A percentile compares a stretch with the other conserved stretches of the same genome.
phyloP scores from a whole-genome alignment of 1,140 invertebrate species.

The Ostrea denselamellosa region DNA sequence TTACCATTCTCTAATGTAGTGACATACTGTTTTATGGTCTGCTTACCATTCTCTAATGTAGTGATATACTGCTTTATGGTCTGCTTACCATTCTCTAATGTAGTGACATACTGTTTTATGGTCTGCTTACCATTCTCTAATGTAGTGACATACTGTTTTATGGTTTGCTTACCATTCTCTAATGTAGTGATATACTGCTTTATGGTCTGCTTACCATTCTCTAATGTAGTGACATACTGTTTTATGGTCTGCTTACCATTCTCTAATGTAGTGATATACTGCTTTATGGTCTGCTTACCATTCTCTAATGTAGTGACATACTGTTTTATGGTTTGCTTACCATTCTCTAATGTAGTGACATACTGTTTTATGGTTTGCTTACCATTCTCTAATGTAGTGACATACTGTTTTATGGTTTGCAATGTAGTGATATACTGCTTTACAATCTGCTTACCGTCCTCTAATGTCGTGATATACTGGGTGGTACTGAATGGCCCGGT shows the following conservation, averaged over 20 bases:
- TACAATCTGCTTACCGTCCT: conserved; percentile 59
- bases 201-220: conserved; percentile 59
- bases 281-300: conserved; percentile 50
- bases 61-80: background rate
- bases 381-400: conserved; percentile 63
- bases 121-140: conserved; percentile 61
- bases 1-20: conserved; percentile 64
- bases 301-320: conserved; percentile 59
- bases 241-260: conserved; percentile 54
- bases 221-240: conserved; percentile 53
- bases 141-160: conserved; percentile 48
- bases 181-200: conserved; percentile 51
- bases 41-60: conserved; percentile 65
- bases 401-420: no score
- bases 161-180: conserved; percentile 60
- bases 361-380: conserved; percentile 28
- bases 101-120: conserved; percentile 41
- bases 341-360: conserved; percentile 59
- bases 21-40: background rate
- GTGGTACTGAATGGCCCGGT: conserved; percentile 55
- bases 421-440: no score
- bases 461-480: conserved; percentile 53
- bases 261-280: conserved; percentile 57
- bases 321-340: conserved; percentile 50
- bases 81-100: conserved; percentile 63